phyloP scores from a whole-genome alignment of 2,797 vertebrate species.

The Galago senegalensis region DNA sequence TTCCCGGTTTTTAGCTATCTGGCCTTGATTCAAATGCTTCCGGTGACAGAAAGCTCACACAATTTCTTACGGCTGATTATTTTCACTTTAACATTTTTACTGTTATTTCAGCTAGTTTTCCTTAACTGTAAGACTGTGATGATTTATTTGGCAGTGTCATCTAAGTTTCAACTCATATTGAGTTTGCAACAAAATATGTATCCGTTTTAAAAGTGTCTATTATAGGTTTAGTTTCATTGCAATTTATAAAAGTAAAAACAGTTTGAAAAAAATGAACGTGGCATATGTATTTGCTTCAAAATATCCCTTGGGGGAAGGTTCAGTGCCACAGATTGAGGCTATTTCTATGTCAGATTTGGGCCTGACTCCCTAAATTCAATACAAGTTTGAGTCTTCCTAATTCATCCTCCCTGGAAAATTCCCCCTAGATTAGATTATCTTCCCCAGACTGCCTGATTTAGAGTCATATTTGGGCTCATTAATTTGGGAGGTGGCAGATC shows the following conservation, averaged over 20 bases:
- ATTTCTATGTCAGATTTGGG: conserved; percentile 1
- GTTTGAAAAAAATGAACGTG: not conserved
- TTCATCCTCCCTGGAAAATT: not conserved
- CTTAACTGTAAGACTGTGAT: not conserved
- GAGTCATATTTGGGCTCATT: not conserved
- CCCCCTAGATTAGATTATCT: not conserved
- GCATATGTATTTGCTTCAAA: not conserved
- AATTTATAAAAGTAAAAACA: conserved; percentile 46
- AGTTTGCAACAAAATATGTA: not conserved
- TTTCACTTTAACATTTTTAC: not conserved
- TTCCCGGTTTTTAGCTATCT: not conserved
- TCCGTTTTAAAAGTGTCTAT: not conserved
- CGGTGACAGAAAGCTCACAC: not conserved
- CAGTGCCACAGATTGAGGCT: not conserved
- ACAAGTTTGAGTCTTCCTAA: not conserved
- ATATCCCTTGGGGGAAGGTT: not conserved
- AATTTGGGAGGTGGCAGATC: not conserved
- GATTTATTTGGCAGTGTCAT: not conserved
- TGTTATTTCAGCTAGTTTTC: conserved; percentile 10
- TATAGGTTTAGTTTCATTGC: conserved; percentile 12
- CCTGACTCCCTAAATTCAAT: not conserved
- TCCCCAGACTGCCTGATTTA: not conserved
- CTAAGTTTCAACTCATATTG: not conserved
- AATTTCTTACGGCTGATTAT: not conserved
- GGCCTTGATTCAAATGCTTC: not conserved